A percentile compares a stretch with the other conserved stretches of the same genome.
Evolutionary conservation across 2,888 invertebrate genomes (phyloP).

Genomic region (Epinotia demarniana): DNA sequence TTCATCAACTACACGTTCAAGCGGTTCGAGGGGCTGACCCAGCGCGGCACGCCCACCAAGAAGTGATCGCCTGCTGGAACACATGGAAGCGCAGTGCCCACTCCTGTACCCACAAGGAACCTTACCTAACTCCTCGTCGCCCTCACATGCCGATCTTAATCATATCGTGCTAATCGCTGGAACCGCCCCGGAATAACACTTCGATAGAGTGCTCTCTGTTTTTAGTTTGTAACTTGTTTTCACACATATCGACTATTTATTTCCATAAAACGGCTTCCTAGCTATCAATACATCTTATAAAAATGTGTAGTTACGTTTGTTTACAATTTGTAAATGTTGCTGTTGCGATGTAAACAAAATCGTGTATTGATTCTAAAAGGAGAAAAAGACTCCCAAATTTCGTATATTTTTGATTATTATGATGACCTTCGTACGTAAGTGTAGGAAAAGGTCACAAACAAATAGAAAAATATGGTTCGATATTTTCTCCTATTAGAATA

Average conservation of each 20-base stretch:
- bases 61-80: conserved; percentile 81
- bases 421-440: not conserved
- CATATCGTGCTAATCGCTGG: not conserved
- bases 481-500: too few relatives aligned
- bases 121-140: not conserved
- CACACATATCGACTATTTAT: conserved; percentile 27
- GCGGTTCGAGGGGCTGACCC: conserved; percentile 98
- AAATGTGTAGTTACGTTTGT: not conserved
- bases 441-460: not conserved
- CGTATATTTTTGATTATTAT: not conserved
- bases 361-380: not conserved
- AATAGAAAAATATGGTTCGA: not conserved
- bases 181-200: conserved; percentile 9
- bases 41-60: conserved; percentile 93
- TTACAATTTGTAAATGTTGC: conserved; percentile 3
- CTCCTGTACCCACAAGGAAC: not conserved
- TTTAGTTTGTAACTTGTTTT: conserved; percentile 24
- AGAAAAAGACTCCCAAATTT: not conserved
- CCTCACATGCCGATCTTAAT: conserved; percentile 1
- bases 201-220: conserved; percentile 32
- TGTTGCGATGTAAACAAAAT: not conserved
- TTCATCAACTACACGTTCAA: conserved; percentile 99
- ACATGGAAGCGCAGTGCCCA: not conserved
- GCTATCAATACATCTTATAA: not conserved
- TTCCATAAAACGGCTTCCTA: conserved; percentile 14